phyloP scores from a whole-genome alignment of 2,113 vertebrate genomes.

The Mixornis gularis region DNA sequence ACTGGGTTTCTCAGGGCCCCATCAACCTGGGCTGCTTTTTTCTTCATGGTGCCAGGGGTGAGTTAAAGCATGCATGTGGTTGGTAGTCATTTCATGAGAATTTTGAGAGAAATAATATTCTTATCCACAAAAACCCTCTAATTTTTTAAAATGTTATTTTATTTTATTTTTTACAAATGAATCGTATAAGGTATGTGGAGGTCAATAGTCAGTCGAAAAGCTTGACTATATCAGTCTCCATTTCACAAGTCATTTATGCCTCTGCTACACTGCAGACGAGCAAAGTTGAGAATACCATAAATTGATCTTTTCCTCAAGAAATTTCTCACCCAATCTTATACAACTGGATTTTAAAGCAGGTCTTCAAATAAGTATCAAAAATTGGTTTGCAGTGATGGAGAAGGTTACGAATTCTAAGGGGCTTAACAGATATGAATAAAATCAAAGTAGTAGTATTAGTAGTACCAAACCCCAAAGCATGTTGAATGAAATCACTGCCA shows the following conservation, averaged over 20 bases:
- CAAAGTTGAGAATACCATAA: neutral
- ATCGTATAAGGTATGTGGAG: neutral
- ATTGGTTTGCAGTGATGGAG: neutral
- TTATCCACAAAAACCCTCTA: neutral
- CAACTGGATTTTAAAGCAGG: neutral
- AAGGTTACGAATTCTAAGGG: neutral
- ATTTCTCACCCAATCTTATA: neutral
- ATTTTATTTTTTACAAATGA: neutral
- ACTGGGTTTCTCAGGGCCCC: neutral
- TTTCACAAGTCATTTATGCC: neutral
- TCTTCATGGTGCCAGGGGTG: fast-evolving
- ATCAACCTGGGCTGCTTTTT: neutral
- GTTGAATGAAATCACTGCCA: neutral
- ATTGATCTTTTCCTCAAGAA: neutral
- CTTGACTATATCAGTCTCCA: neutral
- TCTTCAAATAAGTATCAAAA: neutral
- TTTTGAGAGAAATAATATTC: neutral
- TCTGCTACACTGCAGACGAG: neutral
- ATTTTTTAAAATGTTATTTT: neutral
- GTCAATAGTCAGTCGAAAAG: neutral
- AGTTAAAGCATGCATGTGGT: neutral
- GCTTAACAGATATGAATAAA: neutral
- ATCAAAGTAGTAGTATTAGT: neutral
- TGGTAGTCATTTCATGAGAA: neutral
- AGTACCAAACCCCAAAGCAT: neutral